These are phyloP conservation scores for Philonicus albiceps DNA, from an alignment of 2,888 invertebrate species.

Conservation along the genomic window DNA sequence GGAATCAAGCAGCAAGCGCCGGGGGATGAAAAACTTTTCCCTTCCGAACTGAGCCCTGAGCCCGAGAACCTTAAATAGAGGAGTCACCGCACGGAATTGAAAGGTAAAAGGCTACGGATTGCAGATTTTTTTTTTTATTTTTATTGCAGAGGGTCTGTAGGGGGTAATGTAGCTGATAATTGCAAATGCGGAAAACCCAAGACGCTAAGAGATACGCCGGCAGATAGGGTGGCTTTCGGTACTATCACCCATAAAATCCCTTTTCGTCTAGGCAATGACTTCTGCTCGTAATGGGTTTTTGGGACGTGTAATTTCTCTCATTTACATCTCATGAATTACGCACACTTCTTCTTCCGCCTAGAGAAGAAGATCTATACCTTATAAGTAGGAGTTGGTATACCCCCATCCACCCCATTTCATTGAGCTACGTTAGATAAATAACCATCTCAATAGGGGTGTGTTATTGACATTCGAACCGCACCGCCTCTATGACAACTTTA, in stretches of 20 bases:
- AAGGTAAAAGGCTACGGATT: conserved; percentile 14
- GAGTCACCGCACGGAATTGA: neutral
- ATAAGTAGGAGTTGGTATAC: neutral
- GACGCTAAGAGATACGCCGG: neutral
- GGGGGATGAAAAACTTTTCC: conserved; percentile 14
- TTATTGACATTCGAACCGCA: conserved; percentile 19
- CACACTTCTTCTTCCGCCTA: neutral
- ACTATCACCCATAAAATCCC: neutral
- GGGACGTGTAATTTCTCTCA: conserved; percentile 33
- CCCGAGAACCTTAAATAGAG: neutral
- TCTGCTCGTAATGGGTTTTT: conserved; percentile 21
- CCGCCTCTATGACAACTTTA: neutral
- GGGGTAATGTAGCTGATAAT: conserved; percentile 6
- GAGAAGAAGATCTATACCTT: neutral
- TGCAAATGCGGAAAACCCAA: conserved; percentile 1
- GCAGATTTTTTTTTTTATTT: neutral
- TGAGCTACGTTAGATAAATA: neutral
- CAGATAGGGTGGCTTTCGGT: neutral
- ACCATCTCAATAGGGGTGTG: neutral
- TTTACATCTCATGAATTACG: conserved; percentile 36
- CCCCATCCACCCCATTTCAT: no score
- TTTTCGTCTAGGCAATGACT: neutral
- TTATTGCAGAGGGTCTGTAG: neutral
- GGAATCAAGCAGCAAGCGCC: neutral
- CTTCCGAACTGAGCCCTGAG: neutral